A percentile compares a stretch with the other conserved stretches of the same genome.
Evolutionary conservation across 2,888 invertebrate genomes (phyloP).

Genomic region (Pelosia muscerda): DNA sequence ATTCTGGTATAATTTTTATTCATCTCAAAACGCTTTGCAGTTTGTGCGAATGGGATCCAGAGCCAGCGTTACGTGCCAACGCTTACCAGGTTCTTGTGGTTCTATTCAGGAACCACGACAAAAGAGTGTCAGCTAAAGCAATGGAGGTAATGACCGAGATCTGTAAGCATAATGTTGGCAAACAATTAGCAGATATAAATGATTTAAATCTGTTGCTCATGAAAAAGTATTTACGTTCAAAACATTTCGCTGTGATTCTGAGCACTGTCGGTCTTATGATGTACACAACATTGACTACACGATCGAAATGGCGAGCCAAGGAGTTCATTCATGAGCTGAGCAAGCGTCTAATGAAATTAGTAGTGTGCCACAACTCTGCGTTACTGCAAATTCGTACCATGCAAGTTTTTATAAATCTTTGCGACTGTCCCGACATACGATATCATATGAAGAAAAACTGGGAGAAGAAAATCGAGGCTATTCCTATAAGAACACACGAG

Average conservation of each 20-base stretch:
- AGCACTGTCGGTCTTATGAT: constrained; percentile 69
- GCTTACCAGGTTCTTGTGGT: constrained; percentile 72
- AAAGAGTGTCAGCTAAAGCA: constrained; percentile 63
- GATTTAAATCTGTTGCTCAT: constrained; percentile 66
- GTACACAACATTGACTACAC: constrained; percentile 72
- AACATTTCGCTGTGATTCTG: constrained; percentile 62
- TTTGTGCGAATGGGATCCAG: constrained; percentile 73
- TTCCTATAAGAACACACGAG: constrained; percentile 68
- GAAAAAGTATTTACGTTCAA: constrained; percentile 52
- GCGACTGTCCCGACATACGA: constrained; percentile 77
- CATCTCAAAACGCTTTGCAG: constrained; percentile 71
- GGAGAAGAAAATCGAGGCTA: constrained; percentile 56
- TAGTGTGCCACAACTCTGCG: constrained; percentile 61
- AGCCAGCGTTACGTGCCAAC: constrained; percentile 67
- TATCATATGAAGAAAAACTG: constrained; percentile 66
- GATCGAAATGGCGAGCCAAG: constrained; percentile 79
- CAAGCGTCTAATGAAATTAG: constrained; percentile 61
- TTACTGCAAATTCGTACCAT: constrained; percentile 69
- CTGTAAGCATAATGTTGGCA: constrained; percentile 75
- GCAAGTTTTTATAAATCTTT: constrained; percentile 76
- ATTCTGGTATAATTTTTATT: constrained; percentile 68
- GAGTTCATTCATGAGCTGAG: constrained; percentile 66
- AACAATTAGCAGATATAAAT: constrained; percentile 69
- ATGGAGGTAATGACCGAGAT: constrained; percentile 77
- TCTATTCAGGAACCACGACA: constrained; percentile 62